These are phyloP conservation scores for Hermatobates lingyangjiaoensis DNA, from an alignment of 1,140 invertebrate genomes.

Conservation along the genomic window DNA sequence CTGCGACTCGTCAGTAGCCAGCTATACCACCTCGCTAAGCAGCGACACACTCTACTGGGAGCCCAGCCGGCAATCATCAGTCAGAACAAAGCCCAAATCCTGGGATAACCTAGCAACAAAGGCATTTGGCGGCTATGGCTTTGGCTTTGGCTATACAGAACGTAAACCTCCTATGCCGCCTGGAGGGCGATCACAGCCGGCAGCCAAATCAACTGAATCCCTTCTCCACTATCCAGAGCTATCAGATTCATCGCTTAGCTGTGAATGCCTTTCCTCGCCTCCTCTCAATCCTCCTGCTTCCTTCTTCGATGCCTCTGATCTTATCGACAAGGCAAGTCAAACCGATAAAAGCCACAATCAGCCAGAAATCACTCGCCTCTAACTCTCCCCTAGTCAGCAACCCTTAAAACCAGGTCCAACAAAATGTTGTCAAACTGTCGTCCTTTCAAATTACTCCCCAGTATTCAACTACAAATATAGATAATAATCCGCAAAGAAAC, in stretches of 20 bases:
- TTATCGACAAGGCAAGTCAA: constrained; percentile 26
- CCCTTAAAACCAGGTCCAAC: too few relatives aligned
- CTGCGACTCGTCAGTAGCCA: constrained; percentile 43
- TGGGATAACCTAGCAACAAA: constrained; percentile 74
- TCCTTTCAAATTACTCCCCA: too few relatives aligned
- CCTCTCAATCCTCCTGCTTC: constrained; percentile 11
- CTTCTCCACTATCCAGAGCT: constrained; percentile 41
- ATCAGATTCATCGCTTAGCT: constrained; percentile 29
- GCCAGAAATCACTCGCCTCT: constrained; percentile 28
- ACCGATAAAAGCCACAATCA: constrained; percentile 22
- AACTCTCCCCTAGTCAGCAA: too few relatives aligned
- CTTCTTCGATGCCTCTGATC: constrained; percentile 13
- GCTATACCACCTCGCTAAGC: constrained; percentile 62
- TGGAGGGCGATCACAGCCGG: constrained; percentile 21
- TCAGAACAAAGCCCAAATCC: constrained; percentile 54
- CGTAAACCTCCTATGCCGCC: constrained; percentile 7
- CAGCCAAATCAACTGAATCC: constrained; percentile 60
- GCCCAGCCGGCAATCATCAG: constrained; percentile 18
- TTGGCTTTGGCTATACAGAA: constrained; percentile 49
- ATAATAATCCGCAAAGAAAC: too few relatives aligned
- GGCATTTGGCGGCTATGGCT: constrained; percentile 61
- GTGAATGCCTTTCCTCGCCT: constrained; percentile 19
- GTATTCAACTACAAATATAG: too few relatives aligned
- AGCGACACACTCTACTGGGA: constrained; percentile 64
- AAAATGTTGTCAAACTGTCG: too few relatives aligned